Base-by-base conservation (phyloP, 2,113 vertebrate genomes). In the Sisor rabdophorus region DNA sequence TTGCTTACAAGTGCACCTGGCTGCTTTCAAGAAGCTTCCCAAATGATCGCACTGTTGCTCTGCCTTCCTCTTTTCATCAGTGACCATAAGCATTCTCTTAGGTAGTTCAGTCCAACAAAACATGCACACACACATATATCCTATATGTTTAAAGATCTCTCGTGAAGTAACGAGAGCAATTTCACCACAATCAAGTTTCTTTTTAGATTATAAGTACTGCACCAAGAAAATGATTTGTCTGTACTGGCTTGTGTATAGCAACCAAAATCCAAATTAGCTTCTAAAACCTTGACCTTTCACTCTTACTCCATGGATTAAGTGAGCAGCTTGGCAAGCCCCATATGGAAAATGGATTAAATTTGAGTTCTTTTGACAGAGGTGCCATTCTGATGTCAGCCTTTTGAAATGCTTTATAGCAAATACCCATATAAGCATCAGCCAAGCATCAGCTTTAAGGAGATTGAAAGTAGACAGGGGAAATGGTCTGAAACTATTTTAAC, bases 401-500 rank as follows among this genome's bases (percentile, higher is more conserved):
- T 36, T 60, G 61, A 76, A 80, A 73, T 59, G 74, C 53, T 73
- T 75, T 71, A 77, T 63, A 77, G 76, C 55, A 53, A 69, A 75
- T n/a, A 24, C 72, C 82, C 82, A 78, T 47, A 60, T 59, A 75
- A 63, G 47, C 65, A 54, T 65, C 36, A 71, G 79, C 80, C 80
- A 79, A 84, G 77, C 10, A 44, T 80, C 16, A 56, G 75, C 78
- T 85, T 86, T 81, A 83, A 82, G 73, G 82, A 85, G 84, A 84
- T 83, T 75, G 79, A 52, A 81, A 77, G 55, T 77, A 64, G 69
- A 73, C 74, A 26, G 78, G 80, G 84, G 55, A 75, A 77, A 75
- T 81, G 70, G 53, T 74, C 78, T 47, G 61, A 77, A 58, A 77
- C 77, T 81, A 84, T 81, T 84, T 81, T 77, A 81, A 75, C 80